These are phyloP conservation scores for Acanthaster planci DNA, from an alignment of 35 echinoderm and acorn worm species.

Conservation along the genomic window DNA sequence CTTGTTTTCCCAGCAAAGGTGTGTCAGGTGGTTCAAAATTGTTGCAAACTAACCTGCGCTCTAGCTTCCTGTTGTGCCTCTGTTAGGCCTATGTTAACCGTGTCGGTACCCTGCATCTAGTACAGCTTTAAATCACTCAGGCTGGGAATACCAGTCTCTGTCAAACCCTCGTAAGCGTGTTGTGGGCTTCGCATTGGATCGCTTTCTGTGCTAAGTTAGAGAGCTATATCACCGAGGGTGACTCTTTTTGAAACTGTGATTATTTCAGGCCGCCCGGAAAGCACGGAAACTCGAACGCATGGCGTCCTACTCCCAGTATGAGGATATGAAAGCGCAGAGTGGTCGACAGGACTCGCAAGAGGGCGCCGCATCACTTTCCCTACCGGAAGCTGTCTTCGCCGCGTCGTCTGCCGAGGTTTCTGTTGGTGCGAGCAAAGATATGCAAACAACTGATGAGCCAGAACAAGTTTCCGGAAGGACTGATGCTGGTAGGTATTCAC, in stretches of 20 bases:
- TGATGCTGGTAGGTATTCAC: neutral
- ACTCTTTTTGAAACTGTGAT: neutral
- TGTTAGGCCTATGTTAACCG: no score
- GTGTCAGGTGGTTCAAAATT: no score
- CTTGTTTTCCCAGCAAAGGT: no score
- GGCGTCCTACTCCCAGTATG: constrained; percentile 20
- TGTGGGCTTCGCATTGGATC: no score
- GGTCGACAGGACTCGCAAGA: neutral
- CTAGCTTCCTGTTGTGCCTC: no score
- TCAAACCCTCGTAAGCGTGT: no score
- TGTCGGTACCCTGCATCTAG: no score
- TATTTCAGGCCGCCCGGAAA: neutral
- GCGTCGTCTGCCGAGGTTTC: neutral
- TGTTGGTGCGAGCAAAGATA: neutral
- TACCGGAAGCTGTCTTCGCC: neutral
- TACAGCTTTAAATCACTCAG: no score
- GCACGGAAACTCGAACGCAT: constrained; percentile 11
- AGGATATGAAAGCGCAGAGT: neutral
- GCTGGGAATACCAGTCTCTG: no score
- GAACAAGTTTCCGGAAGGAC: neutral
- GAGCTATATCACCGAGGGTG: no score
- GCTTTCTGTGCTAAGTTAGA: no score
- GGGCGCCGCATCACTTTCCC: neutral
- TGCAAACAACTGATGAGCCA: neutral
- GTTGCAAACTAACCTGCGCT: no score